phyloP scores from a whole-genome alignment of 2,888 invertebrate species.

The Macrophya alboannulata region DNA sequence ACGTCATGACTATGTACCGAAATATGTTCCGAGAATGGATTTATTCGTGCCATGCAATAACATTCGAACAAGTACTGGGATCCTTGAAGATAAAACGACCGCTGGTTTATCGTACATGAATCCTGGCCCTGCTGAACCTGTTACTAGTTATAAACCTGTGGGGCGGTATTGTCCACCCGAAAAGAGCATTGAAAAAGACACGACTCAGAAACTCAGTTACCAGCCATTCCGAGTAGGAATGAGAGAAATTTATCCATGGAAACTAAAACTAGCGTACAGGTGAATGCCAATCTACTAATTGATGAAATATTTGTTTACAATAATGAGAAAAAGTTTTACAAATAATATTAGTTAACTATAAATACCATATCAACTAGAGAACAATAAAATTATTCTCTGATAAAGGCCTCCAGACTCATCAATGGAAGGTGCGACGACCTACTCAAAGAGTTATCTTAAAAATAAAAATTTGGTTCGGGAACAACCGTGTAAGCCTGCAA shows the following conservation, averaged over 20 bases:
- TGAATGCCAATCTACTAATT: conserved; percentile 59
- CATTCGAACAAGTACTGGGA: conserved; percentile 70
- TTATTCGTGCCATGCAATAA: conserved; percentile 73
- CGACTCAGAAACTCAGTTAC: conserved; percentile 77
- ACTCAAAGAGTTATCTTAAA: conserved; percentile 74
- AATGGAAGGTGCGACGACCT: conserved; percentile 75
- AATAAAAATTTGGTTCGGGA: conserved; percentile 63
- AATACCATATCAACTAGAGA: not conserved
- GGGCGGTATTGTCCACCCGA: conserved; percentile 71
- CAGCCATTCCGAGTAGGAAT: conserved; percentile 72
- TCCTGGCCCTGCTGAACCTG: conserved; percentile 71
- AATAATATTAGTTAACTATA: not conserved
- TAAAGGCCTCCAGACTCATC: conserved; percentile 70
- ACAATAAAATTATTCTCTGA: not conserved
- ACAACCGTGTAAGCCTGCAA: conserved; percentile 62
- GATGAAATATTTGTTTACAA: conserved; percentile 58
- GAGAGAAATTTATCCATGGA: conserved; percentile 76
- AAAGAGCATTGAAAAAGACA: conserved; percentile 70
- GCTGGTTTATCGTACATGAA: conserved; percentile 70
- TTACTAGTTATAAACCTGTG: conserved; percentile 74
- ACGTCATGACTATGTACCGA: conserved; percentile 72
- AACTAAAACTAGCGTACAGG: conserved; percentile 72
- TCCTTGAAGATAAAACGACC: conserved; percentile 72
- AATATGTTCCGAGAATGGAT: conserved; percentile 68
- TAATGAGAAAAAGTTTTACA: not conserved